Evolutionary conservation across 2,113 vertebrate species (phyloP).

Genomic region (Lagopus leucura): DNA sequence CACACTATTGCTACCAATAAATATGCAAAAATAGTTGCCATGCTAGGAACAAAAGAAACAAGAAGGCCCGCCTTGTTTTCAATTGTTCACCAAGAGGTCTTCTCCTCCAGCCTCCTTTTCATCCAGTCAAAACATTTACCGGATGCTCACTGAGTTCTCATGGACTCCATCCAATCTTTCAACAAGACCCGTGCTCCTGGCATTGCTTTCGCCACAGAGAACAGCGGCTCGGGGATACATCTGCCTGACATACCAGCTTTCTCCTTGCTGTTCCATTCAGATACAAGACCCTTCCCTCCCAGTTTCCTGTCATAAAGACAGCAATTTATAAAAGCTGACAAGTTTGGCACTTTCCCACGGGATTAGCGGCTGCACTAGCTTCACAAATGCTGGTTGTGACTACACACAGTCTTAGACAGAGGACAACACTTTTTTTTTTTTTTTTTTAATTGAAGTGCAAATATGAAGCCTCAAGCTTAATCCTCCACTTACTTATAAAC

Average conservation of each 20-base stretch:
- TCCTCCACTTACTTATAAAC: background rate
- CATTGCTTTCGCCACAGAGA: slow-evolving; percentile 13
- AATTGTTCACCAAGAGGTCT: slow-evolving; percentile 43
- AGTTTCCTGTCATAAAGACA: slow-evolving; percentile 55
- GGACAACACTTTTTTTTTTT: background rate
- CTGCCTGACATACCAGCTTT: background rate
- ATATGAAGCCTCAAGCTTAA: slow-evolving; percentile 9
- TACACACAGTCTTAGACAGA: background rate
- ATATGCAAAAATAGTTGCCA: slow-evolving; percentile 6
- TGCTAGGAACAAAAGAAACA: slow-evolving; percentile 42
- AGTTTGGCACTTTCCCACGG: slow-evolving; percentile 33
- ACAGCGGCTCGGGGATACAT: background rate
- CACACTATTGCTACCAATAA: background rate
- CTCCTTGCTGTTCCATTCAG: slow-evolving; percentile 29
- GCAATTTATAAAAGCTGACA: slow-evolving; percentile 53
- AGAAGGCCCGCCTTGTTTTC: background rate
- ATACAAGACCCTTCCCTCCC: slow-evolving; percentile 7
- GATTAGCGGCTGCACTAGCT: background rate
- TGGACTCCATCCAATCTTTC: slow-evolving; percentile 43
- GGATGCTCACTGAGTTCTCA: slow-evolving; percentile 36
- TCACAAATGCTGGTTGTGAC: slow-evolving; percentile 1
- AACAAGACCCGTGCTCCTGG: slow-evolving; percentile 15
- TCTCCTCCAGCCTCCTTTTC: slow-evolving; percentile 14
- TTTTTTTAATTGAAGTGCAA: background rate
- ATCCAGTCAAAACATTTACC: slow-evolving; percentile 35